phyloP scores from a whole-genome alignment of 2,113 vertebrate genomes.

The Solea solea region DNA sequence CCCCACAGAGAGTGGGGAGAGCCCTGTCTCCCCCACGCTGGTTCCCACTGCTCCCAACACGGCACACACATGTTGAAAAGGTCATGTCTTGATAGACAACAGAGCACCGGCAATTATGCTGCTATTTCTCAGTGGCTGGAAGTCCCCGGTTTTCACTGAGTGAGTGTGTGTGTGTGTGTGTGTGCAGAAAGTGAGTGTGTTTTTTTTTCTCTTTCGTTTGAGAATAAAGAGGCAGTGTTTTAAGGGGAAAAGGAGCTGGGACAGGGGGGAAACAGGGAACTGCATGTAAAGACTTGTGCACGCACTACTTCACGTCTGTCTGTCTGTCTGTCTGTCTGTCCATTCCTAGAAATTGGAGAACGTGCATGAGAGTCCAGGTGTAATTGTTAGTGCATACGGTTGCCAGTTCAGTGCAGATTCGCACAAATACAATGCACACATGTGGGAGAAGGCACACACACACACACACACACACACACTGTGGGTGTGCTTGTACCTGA shows the following conservation, averaged over 20 bases:
- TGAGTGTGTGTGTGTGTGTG: slow-evolving; percentile 36
- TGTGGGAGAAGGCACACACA: not conserved
- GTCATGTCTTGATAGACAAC: slow-evolving; percentile 82
- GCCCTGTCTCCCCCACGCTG: slow-evolving; percentile 63
- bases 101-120: slow-evolving; percentile 80
- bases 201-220: slow-evolving; percentile 49
- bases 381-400: slow-evolving; percentile 13
- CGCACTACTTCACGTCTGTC: slow-evolving; percentile 67
- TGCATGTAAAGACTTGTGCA: slow-evolving; percentile 75
- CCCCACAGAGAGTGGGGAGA: slow-evolving; percentile 75
- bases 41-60: slow-evolving; percentile 74
- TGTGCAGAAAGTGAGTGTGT: slow-evolving; percentile 50
- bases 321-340: slow-evolving; percentile 59
- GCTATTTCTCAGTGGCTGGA: slow-evolving; percentile 77
- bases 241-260: slow-evolving; percentile 64
- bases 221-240: slow-evolving; percentile 83
- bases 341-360: slow-evolving; percentile 65
- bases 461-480: not conserved
- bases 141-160: slow-evolving; percentile 73
- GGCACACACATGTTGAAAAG: slow-evolving; percentile 77
- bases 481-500: slow-evolving; percentile 19
- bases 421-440: not conserved
- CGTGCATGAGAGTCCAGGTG: slow-evolving; percentile 54
- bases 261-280: slow-evolving; percentile 60
- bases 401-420: slow-evolving; percentile 10